Conservation (phyloP, 2,888 invertebrate genomes). For the Leistus spinibarbis region DNA sequence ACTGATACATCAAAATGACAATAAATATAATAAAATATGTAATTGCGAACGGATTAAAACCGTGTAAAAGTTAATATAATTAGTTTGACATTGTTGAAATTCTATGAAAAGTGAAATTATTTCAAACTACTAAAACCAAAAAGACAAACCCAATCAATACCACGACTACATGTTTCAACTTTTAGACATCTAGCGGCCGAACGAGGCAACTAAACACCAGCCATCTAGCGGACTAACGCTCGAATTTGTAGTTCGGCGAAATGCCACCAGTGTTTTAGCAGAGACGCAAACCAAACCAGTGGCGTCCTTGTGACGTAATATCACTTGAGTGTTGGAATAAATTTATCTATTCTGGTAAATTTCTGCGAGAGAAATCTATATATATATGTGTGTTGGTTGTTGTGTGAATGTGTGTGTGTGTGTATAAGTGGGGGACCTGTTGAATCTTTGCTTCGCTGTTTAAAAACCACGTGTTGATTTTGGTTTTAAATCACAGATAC, state of each 20-base stretch:
- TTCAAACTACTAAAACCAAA: no score
- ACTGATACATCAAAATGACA: no score
- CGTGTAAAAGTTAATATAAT: no score
- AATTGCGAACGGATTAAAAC: no score
- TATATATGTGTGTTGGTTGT: slow-evolving; percentile 11
- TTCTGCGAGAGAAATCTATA: slow-evolving; percentile 38
- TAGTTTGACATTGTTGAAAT: no score
- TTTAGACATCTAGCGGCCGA: no score
- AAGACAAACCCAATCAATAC: no score
- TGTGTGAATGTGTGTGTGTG: slow-evolving; percentile 13
- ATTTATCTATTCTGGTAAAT: slow-evolving; percentile 40
- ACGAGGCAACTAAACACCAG: slow-evolving; percentile 40
- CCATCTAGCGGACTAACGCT: slow-evolving; percentile 22
- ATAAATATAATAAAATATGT: no score
- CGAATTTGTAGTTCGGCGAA: slow-evolving; percentile 25
- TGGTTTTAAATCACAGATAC: slow-evolving; percentile 23
- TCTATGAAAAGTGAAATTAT: no score
- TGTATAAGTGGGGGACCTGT: slow-evolving; percentile 38
- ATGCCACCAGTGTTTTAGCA: slow-evolving; percentile 30
- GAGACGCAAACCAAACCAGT: neutral
- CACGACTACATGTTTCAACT: no score
- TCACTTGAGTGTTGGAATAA: slow-evolving; percentile 21
- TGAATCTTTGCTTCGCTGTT: slow-evolving; percentile 24
- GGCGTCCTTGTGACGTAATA: no score
- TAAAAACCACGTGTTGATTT: slow-evolving; percentile 40